These are phyloP conservation scores for Cylindroiulus punctatus DNA, from an alignment of 2,888 invertebrate genomes.

Conservation along the genomic window DNA sequence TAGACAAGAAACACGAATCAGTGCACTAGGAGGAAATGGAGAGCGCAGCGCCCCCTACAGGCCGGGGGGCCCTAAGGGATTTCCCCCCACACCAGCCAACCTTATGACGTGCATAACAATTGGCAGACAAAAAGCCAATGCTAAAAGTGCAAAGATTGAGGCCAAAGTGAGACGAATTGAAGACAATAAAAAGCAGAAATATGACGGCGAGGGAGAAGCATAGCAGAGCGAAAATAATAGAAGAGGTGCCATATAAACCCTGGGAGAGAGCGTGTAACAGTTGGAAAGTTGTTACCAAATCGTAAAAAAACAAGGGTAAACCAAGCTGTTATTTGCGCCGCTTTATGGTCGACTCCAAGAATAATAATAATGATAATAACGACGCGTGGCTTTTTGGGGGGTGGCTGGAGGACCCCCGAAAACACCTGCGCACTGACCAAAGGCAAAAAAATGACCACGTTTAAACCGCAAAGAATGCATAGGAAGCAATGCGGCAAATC, in stretches of 20 bases:
- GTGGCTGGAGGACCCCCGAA: not conserved
- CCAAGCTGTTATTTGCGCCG: constrained; percentile 21
- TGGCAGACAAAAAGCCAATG: constrained; percentile 9
- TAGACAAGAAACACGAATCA: constrained; percentile 39
- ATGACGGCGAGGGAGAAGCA: not conserved
- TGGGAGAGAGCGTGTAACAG: not conserved
- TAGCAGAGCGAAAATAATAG: not conserved
- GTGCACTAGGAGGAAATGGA: not conserved
- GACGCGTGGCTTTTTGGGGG: not conserved
- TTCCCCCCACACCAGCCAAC: not conserved
- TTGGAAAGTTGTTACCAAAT: constrained; percentile 5
- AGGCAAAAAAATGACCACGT: not conserved
- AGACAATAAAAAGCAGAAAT: not conserved
- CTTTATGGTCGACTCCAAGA: not conserved
- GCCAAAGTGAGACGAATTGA: constrained; percentile 45
- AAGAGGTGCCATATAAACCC: not conserved
- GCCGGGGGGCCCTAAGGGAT: not conserved
- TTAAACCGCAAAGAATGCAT: not conserved
- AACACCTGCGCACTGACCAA: not conserved
- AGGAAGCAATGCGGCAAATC: not conserved
- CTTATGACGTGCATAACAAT: constrained; percentile 39
- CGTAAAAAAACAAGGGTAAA: constrained; percentile 30
- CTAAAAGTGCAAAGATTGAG: constrained; percentile 45
- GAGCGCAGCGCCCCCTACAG: constrained; percentile 17
- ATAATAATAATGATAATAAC: constrained; percentile 13